phyloP scores from a whole-genome alignment of 2,888 invertebrate species.

The Trachelus iudaicus region DNA sequence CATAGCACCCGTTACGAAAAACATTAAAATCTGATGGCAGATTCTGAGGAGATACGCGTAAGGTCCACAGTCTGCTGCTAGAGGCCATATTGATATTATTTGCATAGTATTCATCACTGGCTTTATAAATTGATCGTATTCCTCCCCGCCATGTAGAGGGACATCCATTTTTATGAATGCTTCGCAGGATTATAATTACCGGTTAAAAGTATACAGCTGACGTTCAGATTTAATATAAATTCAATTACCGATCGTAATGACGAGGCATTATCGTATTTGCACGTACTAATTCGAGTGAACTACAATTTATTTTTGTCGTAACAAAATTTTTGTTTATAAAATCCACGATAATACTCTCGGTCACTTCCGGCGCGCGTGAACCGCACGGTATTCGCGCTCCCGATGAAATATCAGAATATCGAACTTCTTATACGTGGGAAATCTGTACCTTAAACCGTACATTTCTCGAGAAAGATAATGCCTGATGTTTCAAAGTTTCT shows the following conservation, averaged over 20 bases:
- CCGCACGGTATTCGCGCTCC: not conserved
- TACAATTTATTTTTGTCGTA: not conserved
- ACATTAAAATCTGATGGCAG: conserved; percentile 34
- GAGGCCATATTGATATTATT: conserved; percentile 46
- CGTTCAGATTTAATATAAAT: not conserved
- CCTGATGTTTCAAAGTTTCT: conserved; percentile 33
- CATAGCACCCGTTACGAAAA: conserved; percentile 23
- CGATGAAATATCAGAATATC: not conserved
- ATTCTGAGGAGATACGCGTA: conserved; percentile 17
- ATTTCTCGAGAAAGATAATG: conserved; percentile 27
- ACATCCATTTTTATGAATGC: conserved; percentile 5
- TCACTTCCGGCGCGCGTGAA: not conserved
- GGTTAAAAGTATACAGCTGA: not conserved
- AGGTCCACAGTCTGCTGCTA: conserved; percentile 20
- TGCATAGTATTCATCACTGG: conserved; percentile 35
- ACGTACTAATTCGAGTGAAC: not conserved
- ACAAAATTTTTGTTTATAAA: not conserved
- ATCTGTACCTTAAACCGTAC: conserved; percentile 19
- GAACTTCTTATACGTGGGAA: conserved; percentile 8
- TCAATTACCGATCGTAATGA: not conserved
- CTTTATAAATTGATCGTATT: conserved; percentile 41
- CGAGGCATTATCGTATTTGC: not conserved
- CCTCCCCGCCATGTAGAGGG: conserved; percentile 18
- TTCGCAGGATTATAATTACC: not conserved
- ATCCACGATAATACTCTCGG: not conserved